Evolutionary conservation across 2,888 invertebrate species (phyloP).

Genomic region (Fissipunctia ypsillon): DNA sequence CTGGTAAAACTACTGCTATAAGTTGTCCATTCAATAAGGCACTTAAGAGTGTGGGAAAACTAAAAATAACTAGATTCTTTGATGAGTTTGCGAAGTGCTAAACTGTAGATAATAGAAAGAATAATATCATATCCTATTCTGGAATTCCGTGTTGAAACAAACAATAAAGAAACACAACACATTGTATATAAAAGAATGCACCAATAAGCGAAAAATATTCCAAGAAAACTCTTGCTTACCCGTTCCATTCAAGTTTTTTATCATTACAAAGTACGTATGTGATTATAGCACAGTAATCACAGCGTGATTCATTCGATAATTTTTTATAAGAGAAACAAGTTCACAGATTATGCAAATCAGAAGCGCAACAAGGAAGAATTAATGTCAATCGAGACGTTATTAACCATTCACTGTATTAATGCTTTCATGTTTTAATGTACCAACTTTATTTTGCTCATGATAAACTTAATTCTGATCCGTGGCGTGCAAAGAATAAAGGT

Average conservation of each 20-base stretch:
- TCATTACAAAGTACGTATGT: slow-evolving; percentile 39
- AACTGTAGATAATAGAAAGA: neutral
- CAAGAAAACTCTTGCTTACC: slow-evolving; percentile 21
- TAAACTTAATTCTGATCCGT: slow-evolving; percentile 45
- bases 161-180: neutral
- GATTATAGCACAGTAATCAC: slow-evolving; percentile 51
- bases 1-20: neutral
- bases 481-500: slow-evolving; percentile 28
- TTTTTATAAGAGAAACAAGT: slow-evolving; percentile 71
- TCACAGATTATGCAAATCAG: slow-evolving; percentile 83
- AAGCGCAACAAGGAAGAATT: slow-evolving; percentile 80
- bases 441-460: slow-evolving; percentile 43
- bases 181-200: slow-evolving; percentile 14
- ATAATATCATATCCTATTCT: neutral
- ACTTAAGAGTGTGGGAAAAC: neutral
- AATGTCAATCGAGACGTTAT: slow-evolving; percentile 81
- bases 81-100: neutral
- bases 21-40: too few relatives aligned
- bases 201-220: slow-evolving; percentile 26
- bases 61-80: neutral
- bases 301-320: slow-evolving; percentile 60
- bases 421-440: slow-evolving; percentile 71
- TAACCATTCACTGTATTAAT: slow-evolving; percentile 74
- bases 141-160: neutral
- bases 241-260: slow-evolving; percentile 48